Percentiles rank a stretch among this genome's conserved stretches.
Evolutionary conservation across 1,140 invertebrate genomes (phyloP).

Genomic region (Acromyrmex charruanus): DNA sequence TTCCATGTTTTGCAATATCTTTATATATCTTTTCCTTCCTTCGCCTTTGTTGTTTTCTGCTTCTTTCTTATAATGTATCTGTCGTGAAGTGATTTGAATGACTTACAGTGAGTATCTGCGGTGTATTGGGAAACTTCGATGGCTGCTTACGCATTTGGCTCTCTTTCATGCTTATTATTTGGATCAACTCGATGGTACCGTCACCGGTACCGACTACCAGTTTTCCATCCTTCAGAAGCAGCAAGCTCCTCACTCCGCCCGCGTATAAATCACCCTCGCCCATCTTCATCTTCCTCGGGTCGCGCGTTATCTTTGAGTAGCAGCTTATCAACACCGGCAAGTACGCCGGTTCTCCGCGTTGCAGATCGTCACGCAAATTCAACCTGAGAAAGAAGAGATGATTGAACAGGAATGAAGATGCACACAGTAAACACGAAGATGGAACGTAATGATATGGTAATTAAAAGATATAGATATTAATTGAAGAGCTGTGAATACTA

Average conservation of each 20-base stretch:
- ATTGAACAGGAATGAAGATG: neutral
- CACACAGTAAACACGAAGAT: neutral
- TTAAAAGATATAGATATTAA: constrained; percentile 86
- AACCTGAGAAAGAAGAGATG: constrained; percentile 81
- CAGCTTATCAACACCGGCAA: constrained; percentile 90
- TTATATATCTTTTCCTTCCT: neutral
- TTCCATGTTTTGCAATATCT: neutral
- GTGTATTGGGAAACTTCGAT: constrained; percentile 80
- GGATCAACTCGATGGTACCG: constrained; percentile 91
- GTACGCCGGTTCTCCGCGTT: constrained; percentile 85
- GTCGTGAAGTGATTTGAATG: neutral
- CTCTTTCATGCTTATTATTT: constrained; percentile 83
- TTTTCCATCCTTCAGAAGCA: constrained; percentile 88
- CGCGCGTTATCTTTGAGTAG: constrained; percentile 88
- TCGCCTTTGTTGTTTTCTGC: neutral
- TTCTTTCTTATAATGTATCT: neutral
- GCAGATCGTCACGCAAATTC: constrained; percentile 88
- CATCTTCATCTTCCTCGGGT: constrained; percentile 81
- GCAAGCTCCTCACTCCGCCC: constrained; percentile 89
- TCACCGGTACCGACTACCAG: constrained; percentile 94
- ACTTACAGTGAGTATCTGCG: constrained; percentile 88
- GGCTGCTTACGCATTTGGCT: neutral
- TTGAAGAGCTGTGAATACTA: neutral
- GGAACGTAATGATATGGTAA: constrained; percentile 81
- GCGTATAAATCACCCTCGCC: constrained; percentile 85